These are phyloP conservation scores for Drosophila navojoa DNA, from an alignment of 1,140 invertebrate genomes.

Conservation along the genomic window DNA sequence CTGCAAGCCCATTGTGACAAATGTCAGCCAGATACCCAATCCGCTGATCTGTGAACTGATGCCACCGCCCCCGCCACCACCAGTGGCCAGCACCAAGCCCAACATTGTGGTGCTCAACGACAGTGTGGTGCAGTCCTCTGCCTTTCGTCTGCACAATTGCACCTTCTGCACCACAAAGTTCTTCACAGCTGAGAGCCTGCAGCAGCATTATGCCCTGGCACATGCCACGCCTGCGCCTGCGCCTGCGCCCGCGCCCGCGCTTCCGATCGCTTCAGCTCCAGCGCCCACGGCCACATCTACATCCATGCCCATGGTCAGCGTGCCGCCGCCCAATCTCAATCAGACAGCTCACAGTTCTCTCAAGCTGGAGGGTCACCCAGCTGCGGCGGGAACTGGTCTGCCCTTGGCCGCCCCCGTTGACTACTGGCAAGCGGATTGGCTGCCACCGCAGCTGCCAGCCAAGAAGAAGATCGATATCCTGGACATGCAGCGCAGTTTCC, in stretches of 20 bases:
- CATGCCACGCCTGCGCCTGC: constrained; percentile 34
- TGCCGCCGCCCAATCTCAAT: constrained; percentile 52
- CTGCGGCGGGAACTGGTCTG: background rate
- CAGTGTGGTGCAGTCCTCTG: constrained; percentile 77
- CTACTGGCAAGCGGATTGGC: constrained; percentile 66
- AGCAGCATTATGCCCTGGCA: constrained; percentile 61
- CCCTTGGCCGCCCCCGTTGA: constrained; percentile 15
- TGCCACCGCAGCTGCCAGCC: constrained; percentile 30
- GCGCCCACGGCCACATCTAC: background rate
- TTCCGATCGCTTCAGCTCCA: no score
- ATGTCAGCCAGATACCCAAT: constrained; percentile 73
- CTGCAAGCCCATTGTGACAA: constrained; percentile 76
- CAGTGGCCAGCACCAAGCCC: constrained; percentile 48
- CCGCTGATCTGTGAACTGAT: constrained; percentile 56
- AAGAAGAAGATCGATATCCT: constrained; percentile 72
- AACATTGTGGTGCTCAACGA: constrained; percentile 82
- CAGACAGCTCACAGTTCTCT: constrained; percentile 34
- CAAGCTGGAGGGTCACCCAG: constrained; percentile 48
- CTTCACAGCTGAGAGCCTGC: constrained; percentile 69
- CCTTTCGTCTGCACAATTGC: constrained; percentile 72
- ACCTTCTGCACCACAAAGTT: constrained; percentile 68
- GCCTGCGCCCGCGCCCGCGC: background rate
- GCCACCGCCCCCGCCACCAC: constrained; percentile 23
- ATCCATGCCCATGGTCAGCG: constrained; percentile 61
- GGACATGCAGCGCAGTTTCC: constrained; percentile 75